These are phyloP conservation scores for Calephelis virginiensis DNA, from an alignment of 1,140 invertebrate species.

Conservation along the genomic window DNA sequence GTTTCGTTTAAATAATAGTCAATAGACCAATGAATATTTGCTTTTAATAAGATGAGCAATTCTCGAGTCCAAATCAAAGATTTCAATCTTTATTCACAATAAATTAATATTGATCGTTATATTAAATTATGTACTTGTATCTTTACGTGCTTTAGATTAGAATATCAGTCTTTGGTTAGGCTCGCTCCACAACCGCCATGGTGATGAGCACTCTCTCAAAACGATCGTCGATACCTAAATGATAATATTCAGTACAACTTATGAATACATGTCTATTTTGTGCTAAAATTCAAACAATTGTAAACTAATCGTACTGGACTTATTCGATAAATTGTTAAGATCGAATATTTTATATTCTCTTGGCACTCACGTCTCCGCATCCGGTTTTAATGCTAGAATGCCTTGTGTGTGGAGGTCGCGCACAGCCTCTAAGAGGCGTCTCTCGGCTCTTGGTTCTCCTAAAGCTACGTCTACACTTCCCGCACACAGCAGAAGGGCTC, in stretches of 20 bases:
- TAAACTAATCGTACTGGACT: constrained; percentile 39
- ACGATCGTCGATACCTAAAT: constrained; percentile 40
- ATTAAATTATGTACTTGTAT: constrained; percentile 5
- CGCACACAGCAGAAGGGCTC: constrained; percentile 87
- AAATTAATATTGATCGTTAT: constrained; percentile 13
- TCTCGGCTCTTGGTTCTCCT: constrained; percentile 83
- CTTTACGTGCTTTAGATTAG: constrained; percentile 51
- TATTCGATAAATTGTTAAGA: constrained; percentile 41
- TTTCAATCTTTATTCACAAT: constrained; percentile 15
- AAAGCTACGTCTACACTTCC: constrained; percentile 87
- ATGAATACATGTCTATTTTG: constrained; percentile 50
- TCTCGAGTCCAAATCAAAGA: constrained; percentile 32
- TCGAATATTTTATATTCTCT: constrained; percentile 42
- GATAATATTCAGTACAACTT: constrained; percentile 37
- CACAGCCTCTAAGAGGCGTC: constrained; percentile 70
- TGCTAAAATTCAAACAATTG: constrained; percentile 51
- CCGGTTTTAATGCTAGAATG: constrained; percentile 61
- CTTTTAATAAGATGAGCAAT: constrained; percentile 65
- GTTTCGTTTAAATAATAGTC: constrained; percentile 65
- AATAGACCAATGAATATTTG: constrained; percentile 68
- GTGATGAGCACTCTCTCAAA: constrained; percentile 35
- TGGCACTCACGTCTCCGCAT: constrained; percentile 64
- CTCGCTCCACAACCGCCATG: constrained; percentile 33
- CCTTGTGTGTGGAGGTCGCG: constrained; percentile 63
- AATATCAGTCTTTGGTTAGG: constrained; percentile 75